Evolutionary conservation across 35 echinoderm and acorn worm genomes (phyloP).

Genomic region (Patiria miniata): DNA sequence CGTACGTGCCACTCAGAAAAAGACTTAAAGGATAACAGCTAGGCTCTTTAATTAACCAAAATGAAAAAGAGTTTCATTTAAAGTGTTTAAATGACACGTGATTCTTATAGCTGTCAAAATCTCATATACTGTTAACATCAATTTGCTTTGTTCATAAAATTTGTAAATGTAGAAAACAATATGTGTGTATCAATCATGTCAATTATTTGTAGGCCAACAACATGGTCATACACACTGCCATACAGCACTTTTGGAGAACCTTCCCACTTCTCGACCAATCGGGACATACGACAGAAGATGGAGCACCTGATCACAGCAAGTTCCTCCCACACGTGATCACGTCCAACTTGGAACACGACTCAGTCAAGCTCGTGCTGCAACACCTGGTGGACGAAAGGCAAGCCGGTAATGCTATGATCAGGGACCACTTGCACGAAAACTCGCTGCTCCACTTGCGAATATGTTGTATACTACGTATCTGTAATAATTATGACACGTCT

Average conservation of each 20-base stretch:
- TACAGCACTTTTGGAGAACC: conserved; percentile 54
- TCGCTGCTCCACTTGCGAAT: not conserved
- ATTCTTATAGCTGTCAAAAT: too few relatives aligned
- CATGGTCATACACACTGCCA: conserved; percentile 71
- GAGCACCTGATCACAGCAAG: not conserved
- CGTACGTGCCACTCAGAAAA: too few relatives aligned
- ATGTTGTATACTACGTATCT: not conserved
- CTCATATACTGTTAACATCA: too few relatives aligned
- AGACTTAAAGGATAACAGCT: too few relatives aligned
- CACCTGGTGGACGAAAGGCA: conserved; percentile 43
- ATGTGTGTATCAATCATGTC: too few relatives aligned
- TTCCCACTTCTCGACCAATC: not conserved
- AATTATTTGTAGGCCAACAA: conserved; percentile 61
- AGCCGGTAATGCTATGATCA: conserved; percentile 47
- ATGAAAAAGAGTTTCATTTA: too few relatives aligned
- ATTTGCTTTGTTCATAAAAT: too few relatives aligned
- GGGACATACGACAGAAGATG: not conserved
- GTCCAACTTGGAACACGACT: conserved; percentile 84
- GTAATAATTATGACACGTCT: not conserved
- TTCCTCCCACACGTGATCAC: conserved; percentile 68
- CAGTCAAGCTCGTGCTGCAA: conserved; percentile 63
- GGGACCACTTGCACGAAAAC: not conserved
- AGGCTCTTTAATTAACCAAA: too few relatives aligned
- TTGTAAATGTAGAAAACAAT: too few relatives aligned
- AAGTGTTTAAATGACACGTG: too few relatives aligned